Conservation (phyloP, 1,140 invertebrate genomes). For the Ceratoteleas bidentatus region DNA sequence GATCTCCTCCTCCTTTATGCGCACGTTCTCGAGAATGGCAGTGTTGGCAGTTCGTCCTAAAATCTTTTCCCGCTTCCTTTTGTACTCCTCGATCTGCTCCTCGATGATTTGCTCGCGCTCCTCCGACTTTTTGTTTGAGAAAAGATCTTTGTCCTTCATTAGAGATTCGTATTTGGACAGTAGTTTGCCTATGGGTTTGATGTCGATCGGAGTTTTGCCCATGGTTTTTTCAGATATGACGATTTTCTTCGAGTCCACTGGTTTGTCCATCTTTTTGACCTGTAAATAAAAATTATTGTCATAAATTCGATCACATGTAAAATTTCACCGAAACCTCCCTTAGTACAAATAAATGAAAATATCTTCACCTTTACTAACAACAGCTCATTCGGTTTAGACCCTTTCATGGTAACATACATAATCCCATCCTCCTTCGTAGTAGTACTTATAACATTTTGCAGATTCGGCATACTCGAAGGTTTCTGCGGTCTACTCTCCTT, state of each 20-base stretch:
- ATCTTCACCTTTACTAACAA: no score
- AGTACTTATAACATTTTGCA: no score
- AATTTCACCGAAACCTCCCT: no score
- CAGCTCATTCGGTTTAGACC: no score
- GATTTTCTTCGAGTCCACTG: conserved; percentile 70
- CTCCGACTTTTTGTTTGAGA: conserved; percentile 64
- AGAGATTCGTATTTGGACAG: conserved; percentile 70
- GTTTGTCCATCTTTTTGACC: conserved; percentile 79
- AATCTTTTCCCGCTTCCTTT: conserved; percentile 77
- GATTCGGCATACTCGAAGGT: no score
- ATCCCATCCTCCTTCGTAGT: no score
- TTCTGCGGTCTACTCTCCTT: conserved; percentile 36
- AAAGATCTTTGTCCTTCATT: conserved; percentile 70
- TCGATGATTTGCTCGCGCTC: conserved; percentile 75
- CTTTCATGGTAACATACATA: no score
- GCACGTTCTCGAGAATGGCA: conserved; percentile 5
- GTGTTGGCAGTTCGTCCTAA: conserved; percentile 65
- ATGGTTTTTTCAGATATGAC: conserved; percentile 56
- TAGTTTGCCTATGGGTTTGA: conserved; percentile 71
- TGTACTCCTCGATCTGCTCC: conserved; percentile 79
- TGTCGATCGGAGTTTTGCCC: conserved; percentile 66
- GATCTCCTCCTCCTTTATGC: conserved; percentile 38
- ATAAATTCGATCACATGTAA: not conserved
- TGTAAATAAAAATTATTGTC: conserved; percentile 8
- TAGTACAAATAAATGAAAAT: no score